phyloP scores from a whole-genome alignment of 2,888 invertebrate species.

The Tanypteryx hageni region DNA sequence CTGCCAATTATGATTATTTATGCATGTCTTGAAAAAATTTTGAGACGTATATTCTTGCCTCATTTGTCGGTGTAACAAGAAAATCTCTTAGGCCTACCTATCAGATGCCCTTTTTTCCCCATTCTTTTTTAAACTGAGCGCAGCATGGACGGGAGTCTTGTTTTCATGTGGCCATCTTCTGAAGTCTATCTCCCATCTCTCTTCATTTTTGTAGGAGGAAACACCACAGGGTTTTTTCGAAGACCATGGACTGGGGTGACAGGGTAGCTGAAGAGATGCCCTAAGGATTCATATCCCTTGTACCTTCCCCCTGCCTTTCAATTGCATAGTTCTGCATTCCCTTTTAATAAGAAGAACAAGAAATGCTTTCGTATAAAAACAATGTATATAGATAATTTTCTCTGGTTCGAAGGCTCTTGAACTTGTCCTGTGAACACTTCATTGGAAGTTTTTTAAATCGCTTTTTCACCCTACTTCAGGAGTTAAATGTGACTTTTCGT shows the following conservation, averaged over 20 bases:
- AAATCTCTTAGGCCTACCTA: not conserved
- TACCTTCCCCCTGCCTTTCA: conserved; percentile 31
- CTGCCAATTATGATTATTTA: conserved; percentile 37
- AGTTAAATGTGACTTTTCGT: not conserved
- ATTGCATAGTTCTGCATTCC: conserved; percentile 44
- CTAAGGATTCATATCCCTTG: conserved; percentile 38
- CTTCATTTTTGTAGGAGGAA: conserved; percentile 93
- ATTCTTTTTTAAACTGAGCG: not conserved
- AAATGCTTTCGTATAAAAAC: conserved; percentile 37
- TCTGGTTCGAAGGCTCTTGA: conserved; percentile 27
- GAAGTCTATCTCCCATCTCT: conserved; percentile 59
- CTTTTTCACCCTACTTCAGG: not conserved
- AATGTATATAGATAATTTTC: conserved; percentile 27
- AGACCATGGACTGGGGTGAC: conserved; percentile 96
- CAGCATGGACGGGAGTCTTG: conserved; percentile 41
- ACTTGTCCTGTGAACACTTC: not conserved
- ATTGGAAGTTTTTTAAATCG: not conserved
- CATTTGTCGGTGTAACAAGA: conserved; percentile 1
- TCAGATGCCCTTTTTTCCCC: conserved; percentile 1
- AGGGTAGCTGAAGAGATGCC: conserved; percentile 56
- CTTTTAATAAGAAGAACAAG: conserved; percentile 43
- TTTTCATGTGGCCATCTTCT: conserved; percentile 59
- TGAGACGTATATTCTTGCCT: not conserved
- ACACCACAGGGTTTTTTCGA: conserved; percentile 99
- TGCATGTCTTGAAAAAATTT: conserved; percentile 36